Percentiles rank a stretch among this genome's conserved stretches.
phyloP scores from a whole-genome alignment of 2,888 invertebrate genomes.

The Cephalotes varians region DNA sequence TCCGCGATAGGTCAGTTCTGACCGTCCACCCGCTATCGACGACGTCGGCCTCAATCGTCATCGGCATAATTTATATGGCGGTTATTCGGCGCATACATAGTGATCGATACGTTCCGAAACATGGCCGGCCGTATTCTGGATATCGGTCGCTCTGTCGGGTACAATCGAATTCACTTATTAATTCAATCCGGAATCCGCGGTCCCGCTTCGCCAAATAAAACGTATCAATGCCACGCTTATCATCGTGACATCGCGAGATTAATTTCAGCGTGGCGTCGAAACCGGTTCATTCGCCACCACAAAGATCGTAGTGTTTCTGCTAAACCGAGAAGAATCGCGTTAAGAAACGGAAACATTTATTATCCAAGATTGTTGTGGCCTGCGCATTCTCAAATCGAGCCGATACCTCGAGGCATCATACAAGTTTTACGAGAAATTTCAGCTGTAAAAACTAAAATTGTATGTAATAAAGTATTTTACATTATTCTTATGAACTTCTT shows the following conservation, averaged over 20 bases:
- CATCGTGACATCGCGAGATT: slow-evolving; percentile 38
- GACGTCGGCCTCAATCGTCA: slow-evolving; percentile 73
- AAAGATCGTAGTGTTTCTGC: not conserved
- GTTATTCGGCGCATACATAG: slow-evolving; percentile 68
- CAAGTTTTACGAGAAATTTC: slow-evolving; percentile 12
- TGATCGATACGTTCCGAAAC: slow-evolving; percentile 72
- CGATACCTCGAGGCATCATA: not conserved
- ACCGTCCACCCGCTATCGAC: slow-evolving; percentile 42
- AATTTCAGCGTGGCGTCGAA: slow-evolving; percentile 28
- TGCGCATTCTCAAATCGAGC: not conserved
- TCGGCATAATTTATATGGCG: slow-evolving; percentile 78
- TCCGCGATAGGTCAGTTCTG: slow-evolving; percentile 64
- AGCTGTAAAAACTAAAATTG: not conserved
- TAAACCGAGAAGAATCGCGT: slow-evolving; percentile 17
- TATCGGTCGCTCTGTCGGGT: slow-evolving; percentile 31
- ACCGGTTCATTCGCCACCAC: slow-evolving; percentile 28
- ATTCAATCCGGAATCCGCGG: slow-evolving; percentile 49
- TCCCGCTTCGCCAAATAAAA: slow-evolving; percentile 39
- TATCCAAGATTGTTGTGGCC: slow-evolving; percentile 26
- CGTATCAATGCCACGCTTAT: slow-evolving; percentile 28
- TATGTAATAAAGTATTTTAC: not conserved
- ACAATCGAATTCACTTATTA: slow-evolving; percentile 53
- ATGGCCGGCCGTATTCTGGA: slow-evolving; percentile 52
- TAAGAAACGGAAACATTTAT: slow-evolving; percentile 32
- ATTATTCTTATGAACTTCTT: slow-evolving; percentile 5